Conservation (phyloP, 2,888 invertebrate genomes). For the Lasioglossum lativentre region DNA sequence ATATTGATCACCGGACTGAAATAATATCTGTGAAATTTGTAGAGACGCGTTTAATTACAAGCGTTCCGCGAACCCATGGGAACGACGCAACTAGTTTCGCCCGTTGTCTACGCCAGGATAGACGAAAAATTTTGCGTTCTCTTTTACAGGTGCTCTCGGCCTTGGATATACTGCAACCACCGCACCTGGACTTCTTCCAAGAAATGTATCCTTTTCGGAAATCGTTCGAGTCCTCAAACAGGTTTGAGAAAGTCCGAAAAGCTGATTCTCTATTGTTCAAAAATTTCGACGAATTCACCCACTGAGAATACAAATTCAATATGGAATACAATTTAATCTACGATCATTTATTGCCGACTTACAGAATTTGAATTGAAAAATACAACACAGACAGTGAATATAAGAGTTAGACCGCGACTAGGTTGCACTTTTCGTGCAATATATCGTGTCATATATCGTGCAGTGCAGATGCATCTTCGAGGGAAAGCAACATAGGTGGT, state of each 20-base stretch:
- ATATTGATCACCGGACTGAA: neutral
- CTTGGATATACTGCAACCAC: constrained; percentile 99
- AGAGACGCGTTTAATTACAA: neutral
- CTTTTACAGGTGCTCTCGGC: constrained; percentile 96
- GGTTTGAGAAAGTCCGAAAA: constrained; percentile 36
- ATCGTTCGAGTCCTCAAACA: neutral
- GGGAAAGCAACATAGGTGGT: too few species aligned
- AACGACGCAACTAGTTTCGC: neutral
- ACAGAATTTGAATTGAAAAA: neutral
- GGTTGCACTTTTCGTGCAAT: too few species aligned
- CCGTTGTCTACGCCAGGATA: neutral
- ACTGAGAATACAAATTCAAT: too few species aligned
- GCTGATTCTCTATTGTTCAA: constrained; percentile 39
- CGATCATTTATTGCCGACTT: neutral
- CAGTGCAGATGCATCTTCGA: too few species aligned
- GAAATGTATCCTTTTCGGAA: constrained; percentile 97
- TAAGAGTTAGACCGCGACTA: too few species aligned
- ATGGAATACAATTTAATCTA: neutral
- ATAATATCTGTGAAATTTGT: neutral
- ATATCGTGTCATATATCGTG: too few species aligned
- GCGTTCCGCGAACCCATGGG: neutral
- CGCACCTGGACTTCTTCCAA: constrained; percentile 99
- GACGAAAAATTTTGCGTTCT: neutral
- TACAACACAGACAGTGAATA: too few species aligned
- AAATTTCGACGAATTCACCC: too few species aligned